A percentile compares a stretch with the other conserved stretches of the same genome.
Conservation (phyloP, 2,888 invertebrate genomes). For the Scrobipalpa costella region DNA sequence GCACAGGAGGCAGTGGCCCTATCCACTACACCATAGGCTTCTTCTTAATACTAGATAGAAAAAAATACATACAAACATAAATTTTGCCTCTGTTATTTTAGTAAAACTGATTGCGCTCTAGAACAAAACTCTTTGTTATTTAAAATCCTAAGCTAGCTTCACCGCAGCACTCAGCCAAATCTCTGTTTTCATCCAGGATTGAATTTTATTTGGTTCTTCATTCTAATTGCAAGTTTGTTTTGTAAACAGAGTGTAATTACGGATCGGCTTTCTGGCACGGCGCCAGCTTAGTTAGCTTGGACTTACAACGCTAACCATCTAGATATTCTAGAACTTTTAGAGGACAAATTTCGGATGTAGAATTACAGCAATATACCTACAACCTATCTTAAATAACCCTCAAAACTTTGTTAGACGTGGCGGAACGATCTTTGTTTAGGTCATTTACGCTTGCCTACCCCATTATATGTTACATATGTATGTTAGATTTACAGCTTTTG, state of each 20-base stretch:
- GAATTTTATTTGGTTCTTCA: slow-evolving; percentile 41
- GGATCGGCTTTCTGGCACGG: slow-evolving; percentile 33
- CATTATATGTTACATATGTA: too few relatives aligned
- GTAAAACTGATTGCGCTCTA: too few relatives aligned
- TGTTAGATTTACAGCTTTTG: too few relatives aligned
- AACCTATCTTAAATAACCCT: too few relatives aligned
- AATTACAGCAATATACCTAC: background rate
- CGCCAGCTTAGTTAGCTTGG: slow-evolving; percentile 30
- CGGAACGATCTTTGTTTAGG: too few relatives aligned
- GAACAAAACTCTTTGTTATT: slow-evolving; percentile 4
- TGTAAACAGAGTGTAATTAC: slow-evolving; percentile 46
- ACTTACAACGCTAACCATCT: background rate
- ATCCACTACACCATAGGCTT: too few relatives aligned
- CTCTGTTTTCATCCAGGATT: slow-evolving; percentile 14
- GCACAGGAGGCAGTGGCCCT: too few relatives aligned
- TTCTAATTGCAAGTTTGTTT: slow-evolving; percentile 46
- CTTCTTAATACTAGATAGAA: too few relatives aligned
- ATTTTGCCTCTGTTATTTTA: too few relatives aligned
- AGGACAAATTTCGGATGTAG: background rate
- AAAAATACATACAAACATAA: too few relatives aligned
- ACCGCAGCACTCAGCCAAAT: slow-evolving; percentile 12
- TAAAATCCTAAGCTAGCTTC: background rate
- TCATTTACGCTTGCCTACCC: too few relatives aligned
- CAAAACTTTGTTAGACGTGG: too few relatives aligned
- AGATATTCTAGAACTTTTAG: background rate